Evolutionary conservation across 2,797 vertebrate species (phyloP).

Genomic region (Acanthiza pusilla): DNA sequence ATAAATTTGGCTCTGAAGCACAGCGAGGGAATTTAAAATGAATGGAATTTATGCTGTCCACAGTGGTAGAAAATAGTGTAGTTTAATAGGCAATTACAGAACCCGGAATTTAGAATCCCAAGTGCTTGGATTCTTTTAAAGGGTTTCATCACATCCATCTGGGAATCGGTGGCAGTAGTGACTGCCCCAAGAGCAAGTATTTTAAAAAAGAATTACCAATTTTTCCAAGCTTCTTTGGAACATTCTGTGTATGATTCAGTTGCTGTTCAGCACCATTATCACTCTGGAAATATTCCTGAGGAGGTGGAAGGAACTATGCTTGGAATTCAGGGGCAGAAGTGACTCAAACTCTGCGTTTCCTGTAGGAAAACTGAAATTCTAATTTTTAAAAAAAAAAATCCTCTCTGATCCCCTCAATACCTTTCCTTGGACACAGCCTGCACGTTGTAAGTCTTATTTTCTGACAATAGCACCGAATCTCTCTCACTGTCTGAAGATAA

Average conservation of each 20-base stretch:
- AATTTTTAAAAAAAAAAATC: not conserved
- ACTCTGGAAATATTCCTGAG: conserved; percentile 49
- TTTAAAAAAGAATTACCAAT: not conserved
- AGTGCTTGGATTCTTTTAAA: not conserved
- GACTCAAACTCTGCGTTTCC: conserved; percentile 24
- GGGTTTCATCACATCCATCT: not conserved
- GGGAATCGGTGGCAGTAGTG: not conserved
- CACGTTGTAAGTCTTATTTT: not conserved
- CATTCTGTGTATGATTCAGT: not conserved
- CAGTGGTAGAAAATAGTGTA: not conserved
- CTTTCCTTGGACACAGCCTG: not conserved
- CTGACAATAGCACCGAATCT: not conserved
- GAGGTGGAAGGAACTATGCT: conserved; percentile 39
- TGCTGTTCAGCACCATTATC: not conserved
- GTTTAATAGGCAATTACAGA: not conserved
- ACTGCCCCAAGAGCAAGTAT: not conserved
- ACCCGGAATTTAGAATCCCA: not conserved
- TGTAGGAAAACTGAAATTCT: not conserved
- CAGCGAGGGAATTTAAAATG: not conserved
- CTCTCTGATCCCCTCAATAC: not conserved
- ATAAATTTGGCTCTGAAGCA: not conserved
- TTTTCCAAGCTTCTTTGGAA: not conserved
- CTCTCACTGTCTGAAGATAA: not conserved
- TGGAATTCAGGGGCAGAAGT: conserved; percentile 41
- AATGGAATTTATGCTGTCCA: not conserved